Percentiles rank a stretch among this genome's conserved stretches.
Evolutionary conservation across 2,113 vertebrate genomes (phyloP).

Genomic region (Apteryx mantelli): DNA sequence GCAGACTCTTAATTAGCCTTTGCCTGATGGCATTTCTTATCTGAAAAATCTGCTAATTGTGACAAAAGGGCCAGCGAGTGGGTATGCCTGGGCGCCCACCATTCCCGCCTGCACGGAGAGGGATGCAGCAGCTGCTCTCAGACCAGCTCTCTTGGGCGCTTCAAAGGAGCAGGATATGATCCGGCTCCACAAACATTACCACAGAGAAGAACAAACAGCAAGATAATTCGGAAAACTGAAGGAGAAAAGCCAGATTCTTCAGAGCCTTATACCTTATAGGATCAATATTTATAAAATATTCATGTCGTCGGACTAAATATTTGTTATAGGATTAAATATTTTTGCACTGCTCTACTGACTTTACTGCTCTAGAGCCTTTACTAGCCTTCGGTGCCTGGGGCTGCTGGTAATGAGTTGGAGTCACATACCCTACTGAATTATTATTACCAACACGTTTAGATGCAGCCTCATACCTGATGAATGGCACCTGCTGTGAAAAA

Average conservation of each 20-base stretch:
- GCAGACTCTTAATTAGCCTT: constrained; percentile 32
- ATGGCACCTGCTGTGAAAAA: constrained; percentile 54
- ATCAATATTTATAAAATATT: constrained; percentile 55
- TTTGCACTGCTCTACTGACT: background rate
- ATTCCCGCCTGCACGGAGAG: background rate
- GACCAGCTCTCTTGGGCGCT: background rate
- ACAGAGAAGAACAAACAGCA: accelerated
- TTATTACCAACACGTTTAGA: constrained; percentile 55
- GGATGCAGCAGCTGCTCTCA: background rate
- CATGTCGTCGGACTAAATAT: constrained; percentile 35
- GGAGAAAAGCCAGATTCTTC: background rate
- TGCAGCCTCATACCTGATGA: constrained; percentile 61
- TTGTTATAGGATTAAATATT: constrained; percentile 59
- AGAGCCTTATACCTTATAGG: background rate
- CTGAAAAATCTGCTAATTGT: background rate
- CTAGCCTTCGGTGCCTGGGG: background rate
- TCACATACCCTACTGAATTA: constrained; percentile 36
- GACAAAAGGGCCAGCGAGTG: background rate
- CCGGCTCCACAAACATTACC: background rate
- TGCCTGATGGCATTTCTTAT: accelerated
- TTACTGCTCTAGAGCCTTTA: constrained; percentile 13
- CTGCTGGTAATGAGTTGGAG: constrained; percentile 50
- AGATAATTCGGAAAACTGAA: background rate
- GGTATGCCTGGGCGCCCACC: background rate
- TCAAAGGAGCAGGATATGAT: background rate